A percentile compares a stretch with the other conserved stretches of the same genome.
phyloP scores from a whole-genome alignment of 1,140 invertebrate genomes.

The Ceratosolen fusciceps region DNA sequence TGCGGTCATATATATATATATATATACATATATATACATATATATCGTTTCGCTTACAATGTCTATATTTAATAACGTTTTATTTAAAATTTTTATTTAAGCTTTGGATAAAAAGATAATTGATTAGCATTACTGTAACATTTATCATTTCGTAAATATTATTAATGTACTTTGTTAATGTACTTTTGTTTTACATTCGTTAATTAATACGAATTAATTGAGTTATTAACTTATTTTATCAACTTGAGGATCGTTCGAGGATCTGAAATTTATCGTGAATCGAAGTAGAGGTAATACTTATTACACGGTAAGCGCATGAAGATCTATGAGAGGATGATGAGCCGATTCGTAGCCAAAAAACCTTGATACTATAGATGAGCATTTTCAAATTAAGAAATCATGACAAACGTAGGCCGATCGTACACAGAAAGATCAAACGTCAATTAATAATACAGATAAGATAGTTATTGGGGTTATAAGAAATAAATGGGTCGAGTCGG shows the following conservation, averaged over 20 bases:
- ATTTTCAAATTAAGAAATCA: too few species aligned
- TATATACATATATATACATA: too few species aligned
- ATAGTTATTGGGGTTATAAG: too few species aligned
- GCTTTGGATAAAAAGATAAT: too few species aligned
- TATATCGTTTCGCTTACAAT: background rate
- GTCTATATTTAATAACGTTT: background rate
- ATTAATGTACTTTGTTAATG: background rate
- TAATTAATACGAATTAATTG: background rate
- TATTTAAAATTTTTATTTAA: too few species aligned
- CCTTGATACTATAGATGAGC: too few species aligned
- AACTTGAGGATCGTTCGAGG: background rate
- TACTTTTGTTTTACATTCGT: background rate
- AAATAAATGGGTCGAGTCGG: too few species aligned
- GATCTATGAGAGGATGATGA: background rate
- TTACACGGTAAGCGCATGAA: background rate
- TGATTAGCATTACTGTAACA: background rate
- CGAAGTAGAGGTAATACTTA: background rate
- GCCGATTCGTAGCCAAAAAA: too few species aligned
- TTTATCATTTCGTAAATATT: background rate
- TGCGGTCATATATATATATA: too few species aligned
- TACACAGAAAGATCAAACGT: too few species aligned
- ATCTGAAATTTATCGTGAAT: background rate
- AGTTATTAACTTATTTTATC: background rate
- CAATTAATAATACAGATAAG: too few species aligned
- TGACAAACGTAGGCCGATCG: too few species aligned